Base-by-base conservation (phyloP, 2,888 invertebrate species). In the Apamea monoglypha region DNA sequence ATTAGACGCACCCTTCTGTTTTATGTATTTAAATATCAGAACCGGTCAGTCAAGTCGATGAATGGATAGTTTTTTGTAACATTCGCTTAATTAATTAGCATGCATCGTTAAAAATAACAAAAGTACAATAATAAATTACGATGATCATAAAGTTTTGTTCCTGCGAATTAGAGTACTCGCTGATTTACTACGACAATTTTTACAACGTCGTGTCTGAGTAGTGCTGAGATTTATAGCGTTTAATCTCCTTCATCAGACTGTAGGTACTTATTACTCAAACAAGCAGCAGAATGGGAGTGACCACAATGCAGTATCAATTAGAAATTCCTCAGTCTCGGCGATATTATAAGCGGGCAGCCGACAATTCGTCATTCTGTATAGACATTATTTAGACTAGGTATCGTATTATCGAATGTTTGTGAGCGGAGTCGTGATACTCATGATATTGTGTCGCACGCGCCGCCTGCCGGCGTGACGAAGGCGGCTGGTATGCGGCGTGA, bases 401-500 rank as follows among this genome's bases (percentile, higher is more conserved):
- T 93, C 89, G 83, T 90, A 91, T 91, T 93, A 92, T 94, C 91
- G 91, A 92, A 92, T 93, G 91, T 92, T 93, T 91, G 91, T 92
- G 91, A 91, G 90, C 90, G 87, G 91, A 92, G 91, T 94, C 94
- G 94, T 94, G 95, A 94, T 93, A 92, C 91, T 91, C 92, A 91
- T 91, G 94, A 94, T 95, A 94, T 93, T 95, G 93, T 94, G 94
- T 94, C 95, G 95, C 94, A 93, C 93, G 94, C 94, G 94, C 93
- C 92, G 92, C 90, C 91, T 90, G 91, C 88, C 92, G 92, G 91
- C 95, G 95, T 96, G 97, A 97, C 96, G 94, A 95, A 96, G 95
- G 88, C 94, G 93, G 89, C 93, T 94, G 97, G 97, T 94, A 96
- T 97, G 97, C 96, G 92, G 92, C 94, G 95, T 97, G 97, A 97